Evolutionary conservation across 2,113 vertebrate species (phyloP).

Genomic region (Cyanocitta stelleri): DNA sequence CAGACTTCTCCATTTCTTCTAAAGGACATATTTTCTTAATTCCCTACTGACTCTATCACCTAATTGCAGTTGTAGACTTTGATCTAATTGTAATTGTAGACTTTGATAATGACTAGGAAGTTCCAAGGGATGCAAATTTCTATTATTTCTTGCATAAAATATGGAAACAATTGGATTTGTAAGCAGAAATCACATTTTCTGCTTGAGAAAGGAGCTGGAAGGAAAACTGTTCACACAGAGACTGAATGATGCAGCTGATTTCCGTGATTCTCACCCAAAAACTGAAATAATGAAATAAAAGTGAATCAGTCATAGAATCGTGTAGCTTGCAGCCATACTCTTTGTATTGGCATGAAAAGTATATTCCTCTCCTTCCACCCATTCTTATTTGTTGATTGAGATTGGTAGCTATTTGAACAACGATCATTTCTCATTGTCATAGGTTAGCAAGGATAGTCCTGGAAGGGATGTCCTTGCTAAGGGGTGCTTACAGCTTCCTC

Average conservation of each 20-base stretch:
- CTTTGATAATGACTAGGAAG: not conserved
- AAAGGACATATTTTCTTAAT: not conserved
- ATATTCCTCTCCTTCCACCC: not conserved
- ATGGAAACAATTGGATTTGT: not conserved
- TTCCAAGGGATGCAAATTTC: not conserved
- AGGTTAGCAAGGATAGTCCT: too few species aligned
- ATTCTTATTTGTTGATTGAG: not conserved
- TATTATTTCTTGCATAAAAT: not conserved
- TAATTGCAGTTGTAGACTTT: not conserved
- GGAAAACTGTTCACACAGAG: not conserved
- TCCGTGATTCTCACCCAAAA: not conserved
- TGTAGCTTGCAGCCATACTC: not conserved
- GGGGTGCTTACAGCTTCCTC: too few species aligned
- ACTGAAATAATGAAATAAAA: not conserved
- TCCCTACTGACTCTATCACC: not conserved
- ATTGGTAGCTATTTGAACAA: not conserved
- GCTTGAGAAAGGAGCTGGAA: not conserved
- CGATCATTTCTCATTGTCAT: not conserved
- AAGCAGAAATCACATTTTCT: constrained; percentile 4
- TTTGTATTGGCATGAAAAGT: not conserved
- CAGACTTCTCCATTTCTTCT: not conserved
- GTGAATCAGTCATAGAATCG: not conserved
- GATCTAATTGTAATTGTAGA: not conserved
- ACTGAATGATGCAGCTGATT: not conserved
- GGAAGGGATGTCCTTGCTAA: too few species aligned